Percentiles rank a stretch among this genome's conserved stretches.
phyloP scores from a whole-genome alignment of 2,888 invertebrate species.

The Protodeltote pygarga region DNA sequence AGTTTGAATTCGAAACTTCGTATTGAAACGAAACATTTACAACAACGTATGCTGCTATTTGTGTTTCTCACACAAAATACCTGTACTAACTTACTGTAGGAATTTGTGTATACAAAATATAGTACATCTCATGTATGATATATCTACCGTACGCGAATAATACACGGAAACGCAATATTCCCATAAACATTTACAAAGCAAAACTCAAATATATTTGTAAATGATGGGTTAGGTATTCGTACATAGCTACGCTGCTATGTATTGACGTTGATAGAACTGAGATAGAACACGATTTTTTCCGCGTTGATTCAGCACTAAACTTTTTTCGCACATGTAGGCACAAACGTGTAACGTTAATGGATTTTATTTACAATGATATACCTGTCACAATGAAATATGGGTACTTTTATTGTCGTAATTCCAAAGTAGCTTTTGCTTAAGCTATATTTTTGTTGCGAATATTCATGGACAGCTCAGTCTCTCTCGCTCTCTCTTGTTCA shows the following conservation, averaged over 20 bases:
- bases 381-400: conserved; percentile 4
- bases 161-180: neutral
- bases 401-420: too few species aligned
- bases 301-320: conserved; percentile 47
- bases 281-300: conserved; percentile 55
- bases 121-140: neutral
- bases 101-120: too few species aligned
- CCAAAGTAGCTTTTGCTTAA: too few species aligned
- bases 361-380: conserved; percentile 14
- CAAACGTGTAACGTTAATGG: conserved; percentile 30
- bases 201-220: conserved; percentile 23
- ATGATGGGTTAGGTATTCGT: conserved; percentile 19
- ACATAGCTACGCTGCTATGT: conserved; percentile 27
- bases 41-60: too few species aligned
- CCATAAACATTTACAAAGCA: conserved; percentile 6
- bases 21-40: too few species aligned
- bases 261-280: conserved; percentile 45
- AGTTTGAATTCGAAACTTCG: too few species aligned
- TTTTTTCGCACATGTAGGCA: conserved; percentile 27
- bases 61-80: too few species aligned
- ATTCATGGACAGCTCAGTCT: too few species aligned
- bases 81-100: too few species aligned
- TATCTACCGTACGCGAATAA: conserved; percentile 1
- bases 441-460: too few species aligned
- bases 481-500: too few species aligned